These are phyloP conservation scores for Tragelaphus scriptus DNA, from an alignment of 2,113 vertebrate genomes.

Conservation along the genomic window DNA sequence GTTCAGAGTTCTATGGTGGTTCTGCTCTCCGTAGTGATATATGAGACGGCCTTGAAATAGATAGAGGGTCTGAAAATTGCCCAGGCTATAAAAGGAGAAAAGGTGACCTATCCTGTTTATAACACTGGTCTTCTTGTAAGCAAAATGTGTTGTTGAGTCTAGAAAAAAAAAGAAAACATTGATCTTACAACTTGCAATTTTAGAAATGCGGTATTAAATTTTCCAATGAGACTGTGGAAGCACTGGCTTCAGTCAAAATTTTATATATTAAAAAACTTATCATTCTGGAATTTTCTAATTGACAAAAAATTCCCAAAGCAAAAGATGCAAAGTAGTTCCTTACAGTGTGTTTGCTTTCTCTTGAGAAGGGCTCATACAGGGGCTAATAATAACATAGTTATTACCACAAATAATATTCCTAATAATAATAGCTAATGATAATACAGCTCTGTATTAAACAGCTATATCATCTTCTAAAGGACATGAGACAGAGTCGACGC, in stretches of 20 bases:
- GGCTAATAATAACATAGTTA: background rate
- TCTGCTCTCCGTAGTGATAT: background rate
- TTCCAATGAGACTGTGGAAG: background rate
- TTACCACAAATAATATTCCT: background rate
- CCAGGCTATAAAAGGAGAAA: background rate
- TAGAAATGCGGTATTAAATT: background rate
- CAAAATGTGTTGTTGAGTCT: constrained; percentile 18
- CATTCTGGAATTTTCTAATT: background rate
- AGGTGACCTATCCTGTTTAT: background rate
- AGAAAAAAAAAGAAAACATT: background rate
- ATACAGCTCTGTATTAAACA: background rate
- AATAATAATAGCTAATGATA: background rate
- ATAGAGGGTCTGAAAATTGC: background rate
- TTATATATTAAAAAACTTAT: background rate
- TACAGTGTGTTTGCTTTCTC: background rate
- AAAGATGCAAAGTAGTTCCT: background rate
- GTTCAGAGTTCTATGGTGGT: background rate
- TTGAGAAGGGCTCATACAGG: background rate
- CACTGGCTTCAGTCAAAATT: background rate
- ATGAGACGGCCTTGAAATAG: background rate
- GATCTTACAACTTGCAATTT: constrained; percentile 15
- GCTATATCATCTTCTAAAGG: background rate
- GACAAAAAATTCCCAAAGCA: background rate
- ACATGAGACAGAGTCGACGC: background rate
- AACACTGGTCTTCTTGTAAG: background rate